Evolutionary conservation across 2,113 vertebrate species (phyloP), one percentile per base, ranked within the genome.

Genomic region (Arenaria interpres): DNA sequence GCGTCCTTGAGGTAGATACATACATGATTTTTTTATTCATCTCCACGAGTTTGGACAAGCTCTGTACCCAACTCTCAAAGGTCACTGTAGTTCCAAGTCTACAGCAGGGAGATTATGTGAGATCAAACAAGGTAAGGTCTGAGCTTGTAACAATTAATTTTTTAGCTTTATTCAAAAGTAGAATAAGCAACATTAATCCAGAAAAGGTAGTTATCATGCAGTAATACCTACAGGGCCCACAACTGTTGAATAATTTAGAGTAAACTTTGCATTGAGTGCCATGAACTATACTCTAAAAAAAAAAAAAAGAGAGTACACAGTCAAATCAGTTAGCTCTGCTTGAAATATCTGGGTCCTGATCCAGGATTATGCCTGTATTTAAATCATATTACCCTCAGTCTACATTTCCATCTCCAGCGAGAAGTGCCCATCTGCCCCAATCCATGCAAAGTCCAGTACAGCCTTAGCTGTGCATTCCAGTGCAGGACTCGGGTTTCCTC

Each of bases 61-160:
- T 27, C 37, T 81, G 48, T 51, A 75, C 30, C 22, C 54, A 77
- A 39, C 0, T 17, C 54, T 71, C 81, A 73, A 89, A 95, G 95
- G 94, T 66, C 67, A 73, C 71, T 46, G n/a, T 17, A 89, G 74
- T 73, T 88, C 18, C 63, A 72, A 39, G 66, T 57, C 25, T 32
- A 30, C 54, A 85, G 51, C 41, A 85, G 28, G 25, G 37, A 96
- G 18, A 43, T 41, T 43, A 66, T 53, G 25, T 57, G 66, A 92
- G 91, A 94, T 93, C 93, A 97, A 94, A 83, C 59, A 77, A 94
- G 91, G 91, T 63, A 88, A 95, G 45, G 18, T 88, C 63, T 89
- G 94, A 85, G 81, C 89, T 89, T 96, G 93, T 88, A 96, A 90
- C 71, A 83, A 96, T 97, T 83, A 95, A 96, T 91, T 94, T 96